Conservation (phyloP, 2,888 invertebrate species). For the Molorchus minor region DNA sequence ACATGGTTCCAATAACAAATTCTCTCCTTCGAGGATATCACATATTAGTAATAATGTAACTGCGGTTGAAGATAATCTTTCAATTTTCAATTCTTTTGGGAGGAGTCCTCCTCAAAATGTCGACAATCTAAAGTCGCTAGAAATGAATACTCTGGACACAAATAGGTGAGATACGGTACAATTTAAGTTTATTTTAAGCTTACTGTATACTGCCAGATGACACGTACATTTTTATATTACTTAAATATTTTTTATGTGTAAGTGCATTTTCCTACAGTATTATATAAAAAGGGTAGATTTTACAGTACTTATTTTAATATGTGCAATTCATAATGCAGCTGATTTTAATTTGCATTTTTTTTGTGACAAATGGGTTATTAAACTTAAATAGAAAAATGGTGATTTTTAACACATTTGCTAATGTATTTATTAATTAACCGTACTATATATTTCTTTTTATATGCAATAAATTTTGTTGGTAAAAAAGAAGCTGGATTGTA, state of each 20-base stretch:
- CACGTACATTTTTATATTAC: constrained; percentile 8
- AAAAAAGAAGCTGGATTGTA: too few species aligned
- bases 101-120: constrained; percentile 43
- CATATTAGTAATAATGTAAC: not conserved
- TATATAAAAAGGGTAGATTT: constrained; percentile 5
- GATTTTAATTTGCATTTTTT: too few species aligned
- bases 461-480: too few species aligned
- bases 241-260: constrained; percentile 1
- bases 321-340: too few species aligned
- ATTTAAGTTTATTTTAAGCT: constrained; percentile 8
- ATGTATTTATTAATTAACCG: too few species aligned
- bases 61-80: constrained; percentile 33
- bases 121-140: constrained; percentile 44
- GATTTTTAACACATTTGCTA: too few species aligned
- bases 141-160: constrained; percentile 54
- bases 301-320: too few species aligned
- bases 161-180: constrained; percentile 53
- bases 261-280: constrained; percentile 21
- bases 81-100: constrained; percentile 50
- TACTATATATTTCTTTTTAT: too few species aligned
- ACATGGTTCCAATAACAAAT: not conserved
- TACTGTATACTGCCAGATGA: constrained; percentile 21
- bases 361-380: too few species aligned
- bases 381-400: too few species aligned
- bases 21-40: not conserved